Percentiles rank a stretch among this genome's conserved stretches.
Evolutionary conservation across 2,888 invertebrate species (phyloP).

Genomic region (Elegia similella): DNA sequence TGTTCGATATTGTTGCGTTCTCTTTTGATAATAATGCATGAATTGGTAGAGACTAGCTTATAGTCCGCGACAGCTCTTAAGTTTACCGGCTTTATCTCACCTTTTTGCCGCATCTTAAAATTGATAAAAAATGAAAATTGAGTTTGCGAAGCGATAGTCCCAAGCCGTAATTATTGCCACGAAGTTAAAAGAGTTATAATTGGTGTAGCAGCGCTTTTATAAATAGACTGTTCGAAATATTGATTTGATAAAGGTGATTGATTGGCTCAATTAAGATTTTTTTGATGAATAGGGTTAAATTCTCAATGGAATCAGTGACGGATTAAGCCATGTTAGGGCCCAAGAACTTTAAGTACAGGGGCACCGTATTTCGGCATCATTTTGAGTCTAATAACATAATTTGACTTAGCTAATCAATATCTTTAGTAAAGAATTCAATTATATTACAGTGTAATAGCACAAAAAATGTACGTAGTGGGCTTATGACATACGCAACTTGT

Average conservation of each 20-base stretch:
- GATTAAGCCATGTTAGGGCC: no score
- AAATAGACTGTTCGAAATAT: constrained; percentile 1
- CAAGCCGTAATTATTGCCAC: constrained; percentile 1
- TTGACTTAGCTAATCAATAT: no score
- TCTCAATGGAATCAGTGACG: neutral
- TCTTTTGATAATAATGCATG: constrained; percentile 26
- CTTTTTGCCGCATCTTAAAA: constrained; percentile 40
- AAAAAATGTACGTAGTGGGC: no score
- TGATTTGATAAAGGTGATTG: neutral
- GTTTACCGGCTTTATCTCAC: constrained; percentile 38
- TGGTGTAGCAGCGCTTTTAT: neutral
- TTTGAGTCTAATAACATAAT: no score
- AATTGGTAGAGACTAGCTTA: constrained; percentile 46
- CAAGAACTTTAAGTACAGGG: no score
- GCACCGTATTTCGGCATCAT: no score
- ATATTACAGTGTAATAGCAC: no score
- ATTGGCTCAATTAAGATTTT: neutral
- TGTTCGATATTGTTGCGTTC: constrained; percentile 26
- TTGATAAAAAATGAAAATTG: constrained; percentile 43
- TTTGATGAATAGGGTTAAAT: neutral
- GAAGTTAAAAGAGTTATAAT: neutral
- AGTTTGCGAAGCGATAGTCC: constrained; percentile 22
- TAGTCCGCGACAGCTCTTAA: constrained; percentile 54
- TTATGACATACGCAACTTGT: no score
- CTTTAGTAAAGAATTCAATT: no score